Evolutionary conservation across 1,140 invertebrate species (phyloP).

Genomic region (Heliconius eleuchia): DNA sequence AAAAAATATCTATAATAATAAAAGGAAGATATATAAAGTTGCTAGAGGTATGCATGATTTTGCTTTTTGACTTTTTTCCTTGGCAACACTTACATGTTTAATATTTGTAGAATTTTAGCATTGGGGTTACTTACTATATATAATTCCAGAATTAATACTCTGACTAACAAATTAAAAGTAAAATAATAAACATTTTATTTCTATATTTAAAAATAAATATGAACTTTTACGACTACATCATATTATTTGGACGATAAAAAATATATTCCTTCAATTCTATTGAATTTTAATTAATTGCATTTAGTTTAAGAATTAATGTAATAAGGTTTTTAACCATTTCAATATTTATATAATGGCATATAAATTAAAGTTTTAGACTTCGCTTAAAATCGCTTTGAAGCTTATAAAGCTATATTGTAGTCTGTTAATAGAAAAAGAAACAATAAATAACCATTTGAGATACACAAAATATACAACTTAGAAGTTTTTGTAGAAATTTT

Average conservation of each 20-base stretch:
- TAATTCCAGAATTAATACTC: constrained; percentile 1
- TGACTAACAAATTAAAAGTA: no score
- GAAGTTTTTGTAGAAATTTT: constrained; percentile 33
- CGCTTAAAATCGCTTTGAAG: neutral
- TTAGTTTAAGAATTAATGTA: neutral
- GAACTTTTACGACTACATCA: no score
- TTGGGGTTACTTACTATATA: neutral
- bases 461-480: constrained; percentile 19
- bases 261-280: neutral
- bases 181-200: no score
- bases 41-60: no score
- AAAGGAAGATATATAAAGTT: no score
- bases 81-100: constrained; percentile 1
- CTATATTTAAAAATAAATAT: no score
- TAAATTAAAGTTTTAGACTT: neutral
- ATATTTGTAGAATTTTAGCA: neutral
- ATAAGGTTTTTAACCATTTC: neutral
- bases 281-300: neutral
- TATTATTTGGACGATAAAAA: no score
- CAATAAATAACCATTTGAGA: neutral
- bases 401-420: constrained; percentile 4
- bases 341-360: neutral
- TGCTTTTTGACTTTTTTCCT: neutral
- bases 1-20: no score
- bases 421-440: neutral